phyloP scores from a whole-genome alignment of 2,888 invertebrate species.

The Drosophila mayaguana region DNA sequence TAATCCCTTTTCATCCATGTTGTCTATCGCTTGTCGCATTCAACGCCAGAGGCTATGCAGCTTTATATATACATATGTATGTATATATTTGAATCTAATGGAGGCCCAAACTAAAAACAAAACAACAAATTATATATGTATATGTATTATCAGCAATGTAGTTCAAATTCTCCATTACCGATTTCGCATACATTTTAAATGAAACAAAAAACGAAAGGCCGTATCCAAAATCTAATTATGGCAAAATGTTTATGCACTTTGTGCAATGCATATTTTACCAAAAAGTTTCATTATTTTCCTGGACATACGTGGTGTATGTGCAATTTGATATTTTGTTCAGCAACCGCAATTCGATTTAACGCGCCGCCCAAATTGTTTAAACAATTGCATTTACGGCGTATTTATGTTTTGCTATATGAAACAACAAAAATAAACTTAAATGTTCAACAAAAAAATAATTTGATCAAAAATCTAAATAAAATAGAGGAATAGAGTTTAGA shows the following conservation, averaged over 20 bases:
- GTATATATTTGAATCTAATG: background rate
- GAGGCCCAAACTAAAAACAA: background rate
- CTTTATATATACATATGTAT: constrained; percentile 8
- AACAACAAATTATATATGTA: background rate
- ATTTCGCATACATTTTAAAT: constrained; percentile 28
- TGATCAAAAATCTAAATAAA: constrained; percentile 1
- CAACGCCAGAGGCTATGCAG: constrained; percentile 38
- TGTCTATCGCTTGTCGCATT: constrained; percentile 8
- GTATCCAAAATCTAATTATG: constrained; percentile 31
- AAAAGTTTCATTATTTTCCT: constrained; percentile 39
- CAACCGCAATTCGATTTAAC: constrained; percentile 37
- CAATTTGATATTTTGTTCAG: constrained; percentile 21
- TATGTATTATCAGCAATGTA: constrained; percentile 16
- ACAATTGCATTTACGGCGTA: constrained; percentile 19
- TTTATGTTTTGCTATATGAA: background rate
- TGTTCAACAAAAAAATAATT: constrained; percentile 13
- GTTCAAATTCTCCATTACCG: constrained; percentile 28
- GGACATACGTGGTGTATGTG: constrained; percentile 4
- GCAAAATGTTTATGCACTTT: constrained; percentile 22
- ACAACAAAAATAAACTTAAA: background rate
- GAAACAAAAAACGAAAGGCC: background rate
- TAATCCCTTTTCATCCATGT: background rate
- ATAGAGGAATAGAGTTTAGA: background rate
- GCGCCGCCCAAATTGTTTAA: constrained; percentile 35
- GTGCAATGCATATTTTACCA: constrained; percentile 29